Evolutionary conservation across 2,888 invertebrate genomes (phyloP), one percentile per base, ranked within the genome.

Genomic region (Graphium colonna): DNA sequence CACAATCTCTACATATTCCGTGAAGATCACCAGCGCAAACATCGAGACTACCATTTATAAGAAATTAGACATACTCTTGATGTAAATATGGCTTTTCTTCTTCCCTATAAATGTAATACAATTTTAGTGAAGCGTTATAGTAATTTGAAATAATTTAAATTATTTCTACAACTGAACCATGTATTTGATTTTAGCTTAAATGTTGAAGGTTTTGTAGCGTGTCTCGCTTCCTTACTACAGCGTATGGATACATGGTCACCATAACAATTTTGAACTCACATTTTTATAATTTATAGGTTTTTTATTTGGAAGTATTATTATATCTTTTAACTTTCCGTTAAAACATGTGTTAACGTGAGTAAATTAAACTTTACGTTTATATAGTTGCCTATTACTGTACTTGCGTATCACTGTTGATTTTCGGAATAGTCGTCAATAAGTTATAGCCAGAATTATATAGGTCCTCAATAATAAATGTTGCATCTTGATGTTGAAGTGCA

Each of bases 11-110:
- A 33, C 74, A 84, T 1, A 77, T 58, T 52, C 78, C 71, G 28
- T 80, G 82, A 0, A 80, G 59, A 0, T 86, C 87, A 0, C 88
- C 86, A 7, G 79, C 82, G 45, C 76, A 76, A 0, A 66, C 61
- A 38, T 88, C 83, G 1, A 87, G 59, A 28, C 72, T 80, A 1
- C 77, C 80, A 56, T 87, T 82, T 1, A 63, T 4, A 1, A 88
- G 3, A n/a, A 70, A 71, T 0, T 65, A 39, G 16, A 83, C 8
- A 57, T 71, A 81, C 0, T 69, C 62, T 0, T 0, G 16, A n/a
- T 71, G 51, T 1, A 51, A 16, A 15, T 33, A 64, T 0, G 73
- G 68, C 51, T 68, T 75, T 58, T 72, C 71, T 63, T 73, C 70
- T 4, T 58, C 58, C 49, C 63, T 71, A 12, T 55, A 45, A 47